These are phyloP conservation scores for Drosophila suboccidentalis DNA, from an alignment of 2,888 invertebrate species.

Conservation along the genomic window DNA sequence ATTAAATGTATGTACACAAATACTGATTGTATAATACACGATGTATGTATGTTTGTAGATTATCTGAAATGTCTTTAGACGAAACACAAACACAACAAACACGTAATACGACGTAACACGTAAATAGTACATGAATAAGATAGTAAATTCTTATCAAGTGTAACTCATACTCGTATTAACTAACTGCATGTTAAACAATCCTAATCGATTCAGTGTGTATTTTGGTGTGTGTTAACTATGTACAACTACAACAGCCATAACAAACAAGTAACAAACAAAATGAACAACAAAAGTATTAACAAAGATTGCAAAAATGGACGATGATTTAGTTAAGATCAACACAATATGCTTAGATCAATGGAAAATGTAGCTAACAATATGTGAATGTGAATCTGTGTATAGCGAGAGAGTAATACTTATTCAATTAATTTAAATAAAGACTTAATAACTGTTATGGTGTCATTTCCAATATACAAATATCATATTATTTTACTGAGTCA, in stretches of 20 bases:
- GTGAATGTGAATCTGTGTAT: constrained; percentile 17
- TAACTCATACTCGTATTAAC: constrained; percentile 37
- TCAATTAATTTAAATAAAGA: constrained; percentile 78
- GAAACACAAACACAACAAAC: constrained; percentile 25
- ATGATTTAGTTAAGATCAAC: constrained; percentile 23
- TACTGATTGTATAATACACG: constrained; percentile 10
- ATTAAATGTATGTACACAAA: neutral
- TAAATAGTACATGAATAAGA: constrained; percentile 29
- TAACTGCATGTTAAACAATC: constrained; percentile 51
- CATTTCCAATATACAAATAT: constrained; percentile 27
- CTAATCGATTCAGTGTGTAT: constrained; percentile 58
- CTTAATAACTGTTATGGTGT: constrained; percentile 74
- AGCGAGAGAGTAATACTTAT: constrained; percentile 53
- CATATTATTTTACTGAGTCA: constrained; percentile 3
- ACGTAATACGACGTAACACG: constrained; percentile 24
- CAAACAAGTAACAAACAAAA: constrained; percentile 15
- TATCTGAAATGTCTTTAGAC: constrained; percentile 44
- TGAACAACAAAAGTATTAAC: constrained; percentile 6
- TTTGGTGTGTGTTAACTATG: constrained; percentile 69
- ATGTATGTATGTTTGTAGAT: constrained; percentile 53
- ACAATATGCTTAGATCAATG: constrained; percentile 8
- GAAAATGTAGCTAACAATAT: constrained; percentile 21
- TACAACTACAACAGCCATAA: constrained; percentile 38
- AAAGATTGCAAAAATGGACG: constrained; percentile 10
- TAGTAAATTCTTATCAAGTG: constrained; percentile 43